Evolutionary conservation across 2,797 vertebrate species (phyloP), one percentile per base, ranked within the genome.

Genomic region (Otolemur crassicaudatus): DNA sequence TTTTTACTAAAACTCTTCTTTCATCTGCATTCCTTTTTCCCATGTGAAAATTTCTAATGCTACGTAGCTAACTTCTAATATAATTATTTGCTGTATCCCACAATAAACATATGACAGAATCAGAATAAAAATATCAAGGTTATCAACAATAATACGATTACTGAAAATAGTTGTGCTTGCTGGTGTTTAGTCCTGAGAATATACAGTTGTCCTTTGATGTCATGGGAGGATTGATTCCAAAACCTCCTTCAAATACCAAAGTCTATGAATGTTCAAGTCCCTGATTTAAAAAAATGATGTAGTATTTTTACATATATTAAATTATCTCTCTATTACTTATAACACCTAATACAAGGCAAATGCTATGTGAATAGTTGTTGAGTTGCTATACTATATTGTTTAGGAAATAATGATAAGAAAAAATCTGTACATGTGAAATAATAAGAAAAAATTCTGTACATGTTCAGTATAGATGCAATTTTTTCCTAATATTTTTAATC

Each of bases 11-110:
- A 87, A 56, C 1, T 77, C 31, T 81, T 75, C 40, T 88, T 87
- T 67, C 5, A 67, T 25, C 31, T 31, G 0, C 14, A n/a, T 70
- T 61, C 22, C 12, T 86, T 95, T 73, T 40, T 86, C 77, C 37
- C 31, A 61, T 1, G 56, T 9, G 23, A 58, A 88, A 56, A 29
- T 70, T 72, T 19, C 43, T 84, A 40, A 70, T 86, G 86, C 23
- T 86, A 67, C 73, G 14, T 37, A 75, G 22, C 23, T 67, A 67
- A 67, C 31, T 67, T 46, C 5, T 80, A 43, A 90, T 69, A 25
- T 80, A 80, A 46, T 75, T 81, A 70, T 11, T 81, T 29, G 34
- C n/a, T 95, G 82, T 88, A 93, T 70, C n/a, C n/a, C 37, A 88
- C 56, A 49, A 58, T 56, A 67, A 83, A 60, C n/a, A 46, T 49